These are phyloP conservation scores for Zelostemma sp. DNA, from an alignment of 1,140 invertebrate species.

Conservation along the genomic window DNA sequence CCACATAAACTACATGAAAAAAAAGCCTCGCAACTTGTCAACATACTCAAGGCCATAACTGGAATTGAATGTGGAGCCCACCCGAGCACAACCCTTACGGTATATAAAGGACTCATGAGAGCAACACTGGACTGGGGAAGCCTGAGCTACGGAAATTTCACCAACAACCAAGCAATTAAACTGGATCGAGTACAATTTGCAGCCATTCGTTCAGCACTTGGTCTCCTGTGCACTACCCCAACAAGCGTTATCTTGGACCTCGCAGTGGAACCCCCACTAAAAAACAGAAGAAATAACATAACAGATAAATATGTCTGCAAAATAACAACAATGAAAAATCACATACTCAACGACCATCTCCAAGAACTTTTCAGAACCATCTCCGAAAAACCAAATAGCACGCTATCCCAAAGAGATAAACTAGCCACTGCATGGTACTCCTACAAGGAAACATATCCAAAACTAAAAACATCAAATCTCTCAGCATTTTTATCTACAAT, in stretches of 20 bases:
- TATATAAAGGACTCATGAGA: constrained; percentile 24
- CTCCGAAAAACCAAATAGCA: too few species aligned
- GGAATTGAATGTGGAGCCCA: constrained; percentile 27
- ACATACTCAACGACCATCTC: not conserved
- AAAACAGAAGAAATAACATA: constrained; percentile 2
- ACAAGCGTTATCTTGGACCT: constrained; percentile 21
- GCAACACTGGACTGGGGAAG: not conserved
- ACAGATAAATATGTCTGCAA: not conserved
- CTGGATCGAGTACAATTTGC: constrained; percentile 30
- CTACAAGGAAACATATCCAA: too few species aligned
- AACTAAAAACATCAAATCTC: too few species aligned
- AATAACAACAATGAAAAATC: not conserved
- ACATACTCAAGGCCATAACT: constrained; percentile 18
- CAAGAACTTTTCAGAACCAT: not conserved
- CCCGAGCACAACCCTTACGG: constrained; percentile 3
- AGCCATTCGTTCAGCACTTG: constrained; percentile 14
- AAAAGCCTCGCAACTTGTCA: constrained; percentile 7
- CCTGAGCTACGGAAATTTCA: not conserved
- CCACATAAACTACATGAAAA: constrained; percentile 5
- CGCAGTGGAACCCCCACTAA: constrained; percentile 8
- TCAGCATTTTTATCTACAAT: too few species aligned
- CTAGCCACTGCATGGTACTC: too few species aligned
- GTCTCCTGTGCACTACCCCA: constrained; percentile 27
- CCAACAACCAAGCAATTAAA: not conserved
- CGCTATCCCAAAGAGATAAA: too few species aligned